Evolutionary conservation across 23 tunicate genomes (phyloP).

Genomic region (Styela clava): DNA sequence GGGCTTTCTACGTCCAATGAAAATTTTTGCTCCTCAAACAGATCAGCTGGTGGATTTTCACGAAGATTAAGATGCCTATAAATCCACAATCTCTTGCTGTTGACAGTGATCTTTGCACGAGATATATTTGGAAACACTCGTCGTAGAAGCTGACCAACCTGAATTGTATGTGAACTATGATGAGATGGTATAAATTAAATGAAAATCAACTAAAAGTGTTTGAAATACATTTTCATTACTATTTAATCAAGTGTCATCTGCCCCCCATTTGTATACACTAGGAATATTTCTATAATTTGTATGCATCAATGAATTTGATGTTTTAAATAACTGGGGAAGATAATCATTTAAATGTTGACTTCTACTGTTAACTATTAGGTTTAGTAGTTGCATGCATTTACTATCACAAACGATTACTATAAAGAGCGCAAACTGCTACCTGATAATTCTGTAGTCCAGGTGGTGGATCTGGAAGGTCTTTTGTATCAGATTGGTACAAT

Average conservation of each 20-base stretch:
- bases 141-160: constrained; percentile 76
- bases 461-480: constrained; percentile 24
- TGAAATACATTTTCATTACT: not conserved
- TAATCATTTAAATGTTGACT: too few relatives aligned
- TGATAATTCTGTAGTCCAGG: constrained; percentile 58
- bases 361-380: too few relatives aligned
- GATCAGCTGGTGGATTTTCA: constrained; percentile 10
- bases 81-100: constrained; percentile 75
- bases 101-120: constrained; percentile 67
- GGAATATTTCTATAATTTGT: too few relatives aligned
- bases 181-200: not conserved
- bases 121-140: constrained; percentile 65
- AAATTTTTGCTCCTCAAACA: constrained; percentile 4
- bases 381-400: too few relatives aligned
- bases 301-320: too few relatives aligned
- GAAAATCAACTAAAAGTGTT: not conserved
- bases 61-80: constrained; percentile 46
- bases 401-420: too few relatives aligned
- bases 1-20: too few relatives aligned
- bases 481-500: constrained; percentile 46
- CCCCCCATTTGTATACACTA: too few relatives aligned
- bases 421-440: too few relatives aligned
- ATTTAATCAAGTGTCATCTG: too few relatives aligned
- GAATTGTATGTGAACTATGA: too few relatives aligned
- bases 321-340: too few relatives aligned